Conservation (phyloP, 1,140 invertebrate genomes). For the Leptinotarsa lineolata region DNA sequence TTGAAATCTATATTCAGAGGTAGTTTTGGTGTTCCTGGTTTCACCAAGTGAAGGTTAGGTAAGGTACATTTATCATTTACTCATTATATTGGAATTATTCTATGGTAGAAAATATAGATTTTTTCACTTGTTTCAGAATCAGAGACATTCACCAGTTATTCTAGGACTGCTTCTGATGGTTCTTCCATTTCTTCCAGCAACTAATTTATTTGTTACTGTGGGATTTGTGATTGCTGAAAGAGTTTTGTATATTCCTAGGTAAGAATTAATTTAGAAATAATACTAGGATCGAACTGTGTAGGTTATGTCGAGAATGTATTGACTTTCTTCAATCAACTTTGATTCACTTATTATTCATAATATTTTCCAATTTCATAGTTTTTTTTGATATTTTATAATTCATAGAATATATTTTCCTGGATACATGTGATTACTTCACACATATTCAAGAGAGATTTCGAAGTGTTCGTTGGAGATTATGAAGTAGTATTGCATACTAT, state of each 20-base stretch:
- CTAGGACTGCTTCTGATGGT: slow-evolving; percentile 71
- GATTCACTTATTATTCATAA: background rate
- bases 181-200: slow-evolving; percentile 84
- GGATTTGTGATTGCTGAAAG: slow-evolving; percentile 92
- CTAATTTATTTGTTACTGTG: slow-evolving; percentile 85
- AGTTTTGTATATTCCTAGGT: slow-evolving; percentile 88
- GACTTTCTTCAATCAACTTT: too few species aligned
- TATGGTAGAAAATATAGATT: background rate
- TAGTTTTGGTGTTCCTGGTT: too few species aligned
- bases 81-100: too few species aligned
- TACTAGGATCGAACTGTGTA: background rate
- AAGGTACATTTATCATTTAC: too few species aligned
- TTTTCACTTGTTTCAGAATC: slow-evolving; percentile 58
- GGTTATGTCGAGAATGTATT: too few species aligned
- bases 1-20: too few species aligned
- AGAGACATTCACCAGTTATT: slow-evolving; percentile 67
- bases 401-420: too few species aligned
- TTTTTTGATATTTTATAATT: background rate
- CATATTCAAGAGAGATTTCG: background rate
- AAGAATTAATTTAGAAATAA: slow-evolving; percentile 39
- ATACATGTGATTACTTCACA: background rate
- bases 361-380: background rate
- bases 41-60: too few species aligned
- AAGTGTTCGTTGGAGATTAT: background rate
- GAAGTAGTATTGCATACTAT: too few species aligned